Conservation (phyloP, 2,113 vertebrate genomes). For the Nipponia nippon region DNA sequence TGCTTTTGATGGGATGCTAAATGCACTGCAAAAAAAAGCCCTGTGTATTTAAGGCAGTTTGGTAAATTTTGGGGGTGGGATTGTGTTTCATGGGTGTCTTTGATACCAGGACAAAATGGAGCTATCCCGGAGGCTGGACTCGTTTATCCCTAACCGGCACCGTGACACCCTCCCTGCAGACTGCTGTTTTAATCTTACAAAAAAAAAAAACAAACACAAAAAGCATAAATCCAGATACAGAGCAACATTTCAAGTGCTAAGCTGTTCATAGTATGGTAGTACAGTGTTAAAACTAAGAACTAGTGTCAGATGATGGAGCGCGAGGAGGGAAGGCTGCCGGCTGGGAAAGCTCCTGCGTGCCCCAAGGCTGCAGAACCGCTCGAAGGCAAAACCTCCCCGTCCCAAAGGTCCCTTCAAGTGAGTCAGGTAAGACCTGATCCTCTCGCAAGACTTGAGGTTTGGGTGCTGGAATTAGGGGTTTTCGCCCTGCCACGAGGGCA, state of each 20-base stretch:
- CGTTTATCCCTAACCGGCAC: background rate
- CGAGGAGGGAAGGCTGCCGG: background rate
- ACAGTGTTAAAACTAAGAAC: background rate
- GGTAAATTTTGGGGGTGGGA: background rate
- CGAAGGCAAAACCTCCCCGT: background rate
- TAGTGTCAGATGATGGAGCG: background rate
- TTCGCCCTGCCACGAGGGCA: background rate
- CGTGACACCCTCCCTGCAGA: fast-evolving
- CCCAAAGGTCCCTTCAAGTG: background rate
- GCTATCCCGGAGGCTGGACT: fast-evolving
- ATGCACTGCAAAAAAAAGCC: background rate
- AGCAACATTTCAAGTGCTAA: background rate
- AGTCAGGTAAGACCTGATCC: background rate
- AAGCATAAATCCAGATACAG: background rate
- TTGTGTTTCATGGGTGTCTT: background rate
- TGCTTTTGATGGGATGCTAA: background rate
- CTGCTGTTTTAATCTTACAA: background rate
- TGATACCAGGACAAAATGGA: background rate
- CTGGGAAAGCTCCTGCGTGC: fast-evolving
- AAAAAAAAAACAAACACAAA: background rate
- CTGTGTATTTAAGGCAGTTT: background rate
- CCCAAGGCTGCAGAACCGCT: fast-evolving
- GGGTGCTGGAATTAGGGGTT: background rate
- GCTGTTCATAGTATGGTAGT: background rate
- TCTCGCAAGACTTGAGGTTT: background rate